A percentile compares a stretch with the other conserved stretches of the same genome.
These are phyloP conservation scores for Rissa tridactyla DNA, from an alignment of 2,113 vertebrate species.

Conservation along the genomic window DNA sequence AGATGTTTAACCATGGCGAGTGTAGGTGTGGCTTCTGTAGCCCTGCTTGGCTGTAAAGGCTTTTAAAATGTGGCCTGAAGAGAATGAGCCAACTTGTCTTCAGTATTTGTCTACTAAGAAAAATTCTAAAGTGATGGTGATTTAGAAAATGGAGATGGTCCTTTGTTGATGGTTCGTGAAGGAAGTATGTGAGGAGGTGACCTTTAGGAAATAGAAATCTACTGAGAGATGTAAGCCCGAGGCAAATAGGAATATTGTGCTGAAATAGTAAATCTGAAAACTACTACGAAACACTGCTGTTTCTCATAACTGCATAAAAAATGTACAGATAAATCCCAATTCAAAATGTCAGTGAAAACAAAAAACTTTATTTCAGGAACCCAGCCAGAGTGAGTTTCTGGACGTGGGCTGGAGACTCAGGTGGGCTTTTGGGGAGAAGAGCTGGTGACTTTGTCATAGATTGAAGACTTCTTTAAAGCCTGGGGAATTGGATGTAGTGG, in stretches of 20 bases:
- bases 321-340: not conserved
- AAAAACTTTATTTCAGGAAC: not conserved
- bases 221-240: not conserved
- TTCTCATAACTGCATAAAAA: not conserved
- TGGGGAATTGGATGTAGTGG: not conserved
- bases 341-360: not conserved
- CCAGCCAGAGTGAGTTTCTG: not conserved
- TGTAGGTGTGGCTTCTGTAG: not conserved
- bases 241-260: not conserved
- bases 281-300: not conserved
- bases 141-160: not conserved
- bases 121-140: not conserved
- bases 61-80: not conserved
- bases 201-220: constrained; percentile 26
- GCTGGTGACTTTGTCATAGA: not conserved
- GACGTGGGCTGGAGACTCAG: not conserved
- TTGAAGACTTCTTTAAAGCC: not conserved
- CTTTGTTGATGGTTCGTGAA: not conserved
- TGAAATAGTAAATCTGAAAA: constrained; percentile 2
- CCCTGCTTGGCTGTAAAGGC: not conserved
- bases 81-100: not conserved
- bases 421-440: not conserved
- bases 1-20: not conserved
- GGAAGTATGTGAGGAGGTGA: not conserved
- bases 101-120: not conserved